phyloP scores from a whole-genome alignment of 2,113 vertebrate species.

The Cololabis saira region DNA sequence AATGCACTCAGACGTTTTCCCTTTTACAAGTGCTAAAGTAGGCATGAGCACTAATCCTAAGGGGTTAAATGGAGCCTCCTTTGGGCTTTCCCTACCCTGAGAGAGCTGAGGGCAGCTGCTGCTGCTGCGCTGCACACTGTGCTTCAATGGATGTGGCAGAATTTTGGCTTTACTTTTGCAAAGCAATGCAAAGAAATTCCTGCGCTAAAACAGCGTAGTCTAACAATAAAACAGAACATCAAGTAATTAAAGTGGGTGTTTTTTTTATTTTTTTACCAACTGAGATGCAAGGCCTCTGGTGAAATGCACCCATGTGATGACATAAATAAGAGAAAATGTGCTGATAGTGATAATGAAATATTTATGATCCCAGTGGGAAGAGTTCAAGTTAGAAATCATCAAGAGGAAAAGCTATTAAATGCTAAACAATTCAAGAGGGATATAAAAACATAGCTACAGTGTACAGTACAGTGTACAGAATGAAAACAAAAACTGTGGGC shows the following conservation, averaged over 20 bases:
- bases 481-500: too few species aligned
- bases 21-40: conserved; percentile 79
- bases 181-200: conserved; percentile 30
- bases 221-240: neutral
- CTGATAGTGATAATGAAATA: conserved; percentile 42
- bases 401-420: conserved; percentile 17
- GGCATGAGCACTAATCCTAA: conserved; percentile 82
- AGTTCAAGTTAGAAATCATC: conserved; percentile 17
- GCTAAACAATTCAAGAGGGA: conserved; percentile 19
- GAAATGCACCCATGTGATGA: conserved; percentile 34
- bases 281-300: conserved; percentile 5
- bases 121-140: conserved; percentile 38
- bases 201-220: conserved; percentile 10
- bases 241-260: conserved; percentile 6
- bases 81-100: conserved; percentile 68
- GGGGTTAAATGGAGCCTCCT: conserved; percentile 78
- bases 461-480: too few species aligned
- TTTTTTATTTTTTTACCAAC: too few species aligned
- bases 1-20: conserved; percentile 72
- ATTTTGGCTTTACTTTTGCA: conserved; percentile 46
- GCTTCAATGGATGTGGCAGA: conserved; percentile 59
- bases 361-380: conserved; percentile 33
- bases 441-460: neutral
- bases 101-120: conserved; percentile 74
- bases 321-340: conserved; percentile 33